Conservation (phyloP, 2,888 invertebrate genomes). For the Flexamia atlantica region DNA sequence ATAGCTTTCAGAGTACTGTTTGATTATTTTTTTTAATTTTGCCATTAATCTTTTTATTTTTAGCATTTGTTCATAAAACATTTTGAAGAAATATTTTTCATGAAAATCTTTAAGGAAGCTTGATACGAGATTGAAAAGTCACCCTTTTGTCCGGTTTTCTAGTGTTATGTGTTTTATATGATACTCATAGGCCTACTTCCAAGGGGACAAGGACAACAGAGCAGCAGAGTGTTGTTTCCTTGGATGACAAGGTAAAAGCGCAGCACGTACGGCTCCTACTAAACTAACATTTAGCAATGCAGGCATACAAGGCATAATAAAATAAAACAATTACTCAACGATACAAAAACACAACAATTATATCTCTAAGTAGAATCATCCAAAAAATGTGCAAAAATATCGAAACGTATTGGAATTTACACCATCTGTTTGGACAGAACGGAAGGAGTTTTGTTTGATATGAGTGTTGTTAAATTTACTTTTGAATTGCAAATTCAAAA, state of each 20-base stretch:
- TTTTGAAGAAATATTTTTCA: too few species aligned
- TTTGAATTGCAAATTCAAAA: background rate
- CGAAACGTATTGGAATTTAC: conserved; percentile 12
- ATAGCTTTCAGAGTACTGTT: too few species aligned
- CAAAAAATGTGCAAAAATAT: conserved; percentile 53
- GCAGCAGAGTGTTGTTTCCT: background rate
- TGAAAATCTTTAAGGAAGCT: too few species aligned
- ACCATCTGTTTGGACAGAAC: background rate
- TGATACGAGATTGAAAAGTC: too few species aligned
- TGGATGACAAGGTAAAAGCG: background rate
- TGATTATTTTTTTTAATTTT: too few species aligned
- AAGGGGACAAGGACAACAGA: background rate
- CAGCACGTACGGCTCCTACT: conserved; percentile 25
- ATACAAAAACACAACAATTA: conserved; percentile 52
- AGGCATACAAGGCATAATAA: conserved; percentile 57
- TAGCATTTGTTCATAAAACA: too few species aligned
- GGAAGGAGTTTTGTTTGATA: background rate
- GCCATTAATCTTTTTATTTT: too few species aligned
- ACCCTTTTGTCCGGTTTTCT: too few species aligned
- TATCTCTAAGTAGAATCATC: conserved; percentile 51
- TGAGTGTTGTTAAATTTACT: background rate
- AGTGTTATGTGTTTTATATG: too few species aligned
- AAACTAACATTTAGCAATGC: conserved; percentile 61
- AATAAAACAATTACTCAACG: conserved; percentile 54
- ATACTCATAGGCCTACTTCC: too few species aligned